Percentiles rank a stretch among this genome's conserved stretches.
phyloP scores from a whole-genome alignment of 2,888 invertebrate genomes.

The Caenorhabditis drosophilae region DNA sequence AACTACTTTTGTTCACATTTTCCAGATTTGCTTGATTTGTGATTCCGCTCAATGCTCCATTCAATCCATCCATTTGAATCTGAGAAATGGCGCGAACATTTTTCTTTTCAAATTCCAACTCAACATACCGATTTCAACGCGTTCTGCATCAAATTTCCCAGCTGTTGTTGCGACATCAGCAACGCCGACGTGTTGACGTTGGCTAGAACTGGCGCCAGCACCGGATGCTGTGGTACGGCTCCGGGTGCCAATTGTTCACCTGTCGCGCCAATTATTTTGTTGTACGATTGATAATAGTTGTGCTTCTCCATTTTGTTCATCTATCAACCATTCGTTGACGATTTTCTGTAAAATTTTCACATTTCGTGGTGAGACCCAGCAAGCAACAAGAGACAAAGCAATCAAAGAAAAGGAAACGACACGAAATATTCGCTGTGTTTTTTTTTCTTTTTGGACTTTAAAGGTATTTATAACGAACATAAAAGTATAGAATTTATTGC shows the following conservation, averaged over 20 bases:
- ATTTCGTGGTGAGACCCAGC: too few relatives aligned
- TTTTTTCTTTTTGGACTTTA: too few relatives aligned
- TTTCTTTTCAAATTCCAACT: background rate
- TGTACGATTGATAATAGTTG: slow-evolving; percentile 32
- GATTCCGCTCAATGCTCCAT: background rate
- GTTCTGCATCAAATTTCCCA: slow-evolving; percentile 16
- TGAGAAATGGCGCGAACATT: too few relatives aligned
- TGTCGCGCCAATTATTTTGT: slow-evolving; percentile 43
- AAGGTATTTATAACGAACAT: too few relatives aligned
- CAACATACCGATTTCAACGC: slow-evolving; percentile 5
- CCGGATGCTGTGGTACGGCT: slow-evolving; percentile 47
- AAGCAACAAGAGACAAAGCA: too few relatives aligned
- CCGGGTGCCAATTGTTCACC: slow-evolving; percentile 53
- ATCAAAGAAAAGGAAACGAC: background rate
- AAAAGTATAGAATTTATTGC: too few relatives aligned
- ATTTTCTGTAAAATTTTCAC: too few relatives aligned
- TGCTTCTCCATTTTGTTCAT: slow-evolving; percentile 28
- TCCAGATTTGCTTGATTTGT: background rate
- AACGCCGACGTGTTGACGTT: background rate
- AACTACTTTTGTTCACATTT: background rate
- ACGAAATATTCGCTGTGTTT: background rate
- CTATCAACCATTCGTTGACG: slow-evolving; percentile 22
- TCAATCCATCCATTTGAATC: background rate
- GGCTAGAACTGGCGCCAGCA: slow-evolving; percentile 27
- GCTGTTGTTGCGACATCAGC: background rate